These are phyloP conservation scores for Sebastes goodei DNA, from an alignment of 2,797 vertebrate genomes.

Conservation along the genomic window DNA sequence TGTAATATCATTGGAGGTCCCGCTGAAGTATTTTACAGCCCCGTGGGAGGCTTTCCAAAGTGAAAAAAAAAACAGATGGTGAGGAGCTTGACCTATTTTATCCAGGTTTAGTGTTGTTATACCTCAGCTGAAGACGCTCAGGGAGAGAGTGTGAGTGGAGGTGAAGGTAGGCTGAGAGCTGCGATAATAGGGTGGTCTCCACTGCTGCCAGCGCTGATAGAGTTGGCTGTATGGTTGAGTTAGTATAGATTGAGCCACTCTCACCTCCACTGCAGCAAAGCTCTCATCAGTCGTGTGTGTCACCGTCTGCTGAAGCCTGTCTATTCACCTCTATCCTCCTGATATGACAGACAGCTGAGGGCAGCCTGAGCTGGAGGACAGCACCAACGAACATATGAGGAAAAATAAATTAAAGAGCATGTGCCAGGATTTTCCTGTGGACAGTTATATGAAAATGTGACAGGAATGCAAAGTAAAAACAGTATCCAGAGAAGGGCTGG, in stretches of 20 bases:
- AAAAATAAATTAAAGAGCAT: neutral
- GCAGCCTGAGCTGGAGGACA: neutral
- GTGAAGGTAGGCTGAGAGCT: neutral
- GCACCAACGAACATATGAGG: neutral
- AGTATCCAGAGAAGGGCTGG: rapidly evolving
- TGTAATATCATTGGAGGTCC: neutral
- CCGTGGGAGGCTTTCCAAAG: neutral
- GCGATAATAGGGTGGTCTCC: conserved; percentile 38
- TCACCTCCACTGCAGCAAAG: conserved; percentile 19
- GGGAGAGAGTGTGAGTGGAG: neutral
- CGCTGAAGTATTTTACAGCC: conserved; percentile 3
- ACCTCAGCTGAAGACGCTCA: conserved; percentile 13
- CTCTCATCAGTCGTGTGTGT: conserved; percentile 39
- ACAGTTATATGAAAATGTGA: neutral
- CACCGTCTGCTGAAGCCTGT: conserved; percentile 8
- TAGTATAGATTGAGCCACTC: conserved; percentile 38
- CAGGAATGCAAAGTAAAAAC: neutral
- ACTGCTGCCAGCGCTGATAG: conserved; percentile 20
- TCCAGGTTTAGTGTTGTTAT: conserved; percentile 8
- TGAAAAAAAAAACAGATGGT: neutral
- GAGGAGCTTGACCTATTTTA: conserved; percentile 25
- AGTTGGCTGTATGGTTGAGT: conserved; percentile 41
- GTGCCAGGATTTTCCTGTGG: neutral
- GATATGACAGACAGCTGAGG: conserved; percentile 31
- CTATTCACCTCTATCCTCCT: conserved; percentile 15